Evolutionary conservation across 2,888 invertebrate genomes (phyloP).

Genomic region (Phaonia tiefii): DNA sequence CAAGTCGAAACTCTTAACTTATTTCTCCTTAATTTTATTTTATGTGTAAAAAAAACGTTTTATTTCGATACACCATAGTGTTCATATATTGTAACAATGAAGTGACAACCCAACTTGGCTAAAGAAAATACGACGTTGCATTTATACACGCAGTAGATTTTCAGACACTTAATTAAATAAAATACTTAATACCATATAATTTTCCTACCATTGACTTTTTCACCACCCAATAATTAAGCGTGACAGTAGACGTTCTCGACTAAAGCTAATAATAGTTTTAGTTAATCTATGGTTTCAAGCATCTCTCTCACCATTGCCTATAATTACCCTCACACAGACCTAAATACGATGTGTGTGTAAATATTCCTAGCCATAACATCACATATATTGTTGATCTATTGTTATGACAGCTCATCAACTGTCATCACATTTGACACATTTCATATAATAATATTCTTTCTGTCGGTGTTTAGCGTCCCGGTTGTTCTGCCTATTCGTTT

Average conservation of each 20-base stretch:
- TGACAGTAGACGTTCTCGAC: conserved; percentile 24
- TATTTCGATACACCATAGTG: too few species aligned
- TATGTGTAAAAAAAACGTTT: too few species aligned
- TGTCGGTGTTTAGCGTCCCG: neutral
- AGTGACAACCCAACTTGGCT: too few species aligned
- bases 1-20: too few species aligned
- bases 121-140: too few species aligned
- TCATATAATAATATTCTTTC: conserved; percentile 42
- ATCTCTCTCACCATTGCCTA: conserved; percentile 45
- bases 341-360: conserved; percentile 11
- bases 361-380: conserved; percentile 61
- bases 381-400: conserved; percentile 74
- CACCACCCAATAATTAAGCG: conserved; percentile 18
- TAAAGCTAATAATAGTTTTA: conserved; percentile 53
- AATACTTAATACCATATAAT: conserved; percentile 20
- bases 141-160: too few species aligned
- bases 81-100: too few species aligned
- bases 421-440: conserved; percentile 69
- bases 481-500: conserved; percentile 11
- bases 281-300: conserved; percentile 57
- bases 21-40: too few species aligned
- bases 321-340: conserved; percentile 29
- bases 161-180: conserved; percentile 22
- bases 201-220: neutral
- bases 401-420: conserved; percentile 79